These are phyloP conservation scores for Noctua pronuba DNA, from an alignment of 2,888 invertebrate species.

Conservation along the genomic window DNA sequence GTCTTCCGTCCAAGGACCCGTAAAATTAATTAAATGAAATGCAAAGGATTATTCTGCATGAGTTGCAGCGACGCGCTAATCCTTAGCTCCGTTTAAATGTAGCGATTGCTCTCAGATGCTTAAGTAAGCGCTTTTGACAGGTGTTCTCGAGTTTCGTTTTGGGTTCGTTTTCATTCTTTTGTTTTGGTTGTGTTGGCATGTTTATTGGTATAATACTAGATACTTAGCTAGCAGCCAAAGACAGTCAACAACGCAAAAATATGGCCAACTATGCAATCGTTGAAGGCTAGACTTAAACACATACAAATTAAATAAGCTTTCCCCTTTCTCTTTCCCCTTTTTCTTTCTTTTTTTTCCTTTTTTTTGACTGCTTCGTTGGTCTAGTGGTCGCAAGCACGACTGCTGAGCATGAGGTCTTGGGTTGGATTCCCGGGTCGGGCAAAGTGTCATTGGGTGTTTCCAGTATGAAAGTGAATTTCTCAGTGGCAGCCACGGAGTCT, in stretches of 20 bases:
- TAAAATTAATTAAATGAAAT: slow-evolving; percentile 82
- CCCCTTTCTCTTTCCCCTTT: no score
- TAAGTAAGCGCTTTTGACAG: slow-evolving; percentile 29
- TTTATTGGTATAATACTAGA: neutral
- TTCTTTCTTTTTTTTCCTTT: no score
- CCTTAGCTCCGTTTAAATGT: slow-evolving; percentile 45
- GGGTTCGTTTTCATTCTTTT: neutral
- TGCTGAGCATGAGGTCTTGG: no score
- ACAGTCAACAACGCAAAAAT: neutral
- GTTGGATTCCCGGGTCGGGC: no score
- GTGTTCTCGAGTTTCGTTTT: slow-evolving; percentile 12
- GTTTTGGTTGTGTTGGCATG: neutral
- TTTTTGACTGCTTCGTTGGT: no score
- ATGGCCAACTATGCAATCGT: neutral
- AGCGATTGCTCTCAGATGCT: slow-evolving; percentile 67
- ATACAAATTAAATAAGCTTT: neutral
- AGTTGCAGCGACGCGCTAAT: slow-evolving; percentile 72
- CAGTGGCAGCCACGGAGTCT: no score
- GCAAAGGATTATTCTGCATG: slow-evolving; percentile 74
- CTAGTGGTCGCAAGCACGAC: no score
- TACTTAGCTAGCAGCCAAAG: neutral
- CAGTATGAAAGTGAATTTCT: no score
- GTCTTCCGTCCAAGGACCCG: slow-evolving; percentile 73
- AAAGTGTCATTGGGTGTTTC: no score
- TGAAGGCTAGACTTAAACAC: neutral